These are phyloP conservation scores for Lates japonicus DNA, from an alignment of 2,797 vertebrate species.

Conservation along the genomic window DNA sequence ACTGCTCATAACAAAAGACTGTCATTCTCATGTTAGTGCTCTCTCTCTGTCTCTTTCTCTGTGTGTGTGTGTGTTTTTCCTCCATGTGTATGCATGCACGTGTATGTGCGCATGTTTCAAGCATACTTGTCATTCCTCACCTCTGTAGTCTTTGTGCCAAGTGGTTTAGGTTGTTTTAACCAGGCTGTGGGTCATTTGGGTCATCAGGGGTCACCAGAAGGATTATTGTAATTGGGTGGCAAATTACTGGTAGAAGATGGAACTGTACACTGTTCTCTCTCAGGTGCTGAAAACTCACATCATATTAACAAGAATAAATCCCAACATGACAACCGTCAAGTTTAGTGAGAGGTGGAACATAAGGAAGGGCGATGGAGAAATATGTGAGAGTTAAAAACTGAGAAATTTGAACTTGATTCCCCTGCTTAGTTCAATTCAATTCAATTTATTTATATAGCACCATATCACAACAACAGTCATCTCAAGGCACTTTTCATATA, in stretches of 20 bases:
- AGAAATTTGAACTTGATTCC: background rate
- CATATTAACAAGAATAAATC: slow-evolving; percentile 21
- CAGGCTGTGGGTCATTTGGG: slow-evolving; percentile 61
- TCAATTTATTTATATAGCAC: too few relatives aligned
- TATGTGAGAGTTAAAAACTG: background rate
- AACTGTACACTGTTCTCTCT: slow-evolving; percentile 12
- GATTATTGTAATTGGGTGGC: slow-evolving; percentile 74
- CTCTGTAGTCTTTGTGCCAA: slow-evolving; percentile 72
- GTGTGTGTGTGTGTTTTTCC: too few relatives aligned
- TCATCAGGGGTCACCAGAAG: slow-evolving; percentile 64
- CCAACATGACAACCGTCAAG: background rate
- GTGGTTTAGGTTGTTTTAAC: slow-evolving; percentile 67
- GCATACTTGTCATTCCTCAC: slow-evolving; percentile 81
- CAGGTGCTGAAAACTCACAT: slow-evolving; percentile 38
- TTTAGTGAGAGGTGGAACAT: background rate
- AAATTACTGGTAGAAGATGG: slow-evolving; percentile 52
- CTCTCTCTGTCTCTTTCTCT: slow-evolving; percentile 9
- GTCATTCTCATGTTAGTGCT: slow-evolving; percentile 49
- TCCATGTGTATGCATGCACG: slow-evolving; percentile 15
- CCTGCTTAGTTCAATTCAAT: background rate
- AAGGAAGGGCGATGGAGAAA: background rate
- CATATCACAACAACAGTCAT: too few relatives aligned
- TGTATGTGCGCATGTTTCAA: slow-evolving; percentile 51
- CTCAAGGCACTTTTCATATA: too few relatives aligned
- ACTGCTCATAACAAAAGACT: slow-evolving; percentile 50